Base-by-base conservation (phyloP, 2,888 invertebrate genomes). In the Hesperia comma region DNA sequence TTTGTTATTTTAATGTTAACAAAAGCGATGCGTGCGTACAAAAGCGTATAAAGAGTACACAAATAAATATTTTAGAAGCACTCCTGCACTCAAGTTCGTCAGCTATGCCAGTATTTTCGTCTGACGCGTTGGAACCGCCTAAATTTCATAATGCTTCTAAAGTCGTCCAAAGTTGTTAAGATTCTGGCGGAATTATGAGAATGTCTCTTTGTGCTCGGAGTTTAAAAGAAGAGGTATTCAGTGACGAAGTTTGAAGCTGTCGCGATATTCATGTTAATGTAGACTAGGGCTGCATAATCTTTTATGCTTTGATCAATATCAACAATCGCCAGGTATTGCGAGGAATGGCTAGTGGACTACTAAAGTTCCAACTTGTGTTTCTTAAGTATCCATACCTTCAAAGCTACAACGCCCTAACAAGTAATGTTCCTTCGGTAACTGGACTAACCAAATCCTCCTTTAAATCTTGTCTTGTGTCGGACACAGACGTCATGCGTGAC, bases 131-230 rank as follows among this genome's bases (percentile, higher is more conserved):
- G 26, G 26, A 51, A 14, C 21, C 21, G 14, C 21, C 40, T 14
- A 57, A 57, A 57, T 63, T 57, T 41, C 63, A 19, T 63, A 63
- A 57, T 51, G 17, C 57, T 12, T 51, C 41, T 51, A 56, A 64
- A 57, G 51, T 64, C 54, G 33, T 32, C 21, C 15, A 14, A 56
- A 57, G 63, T 57, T 21, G 57, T 37, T 37, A 41, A 37, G 63
- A 57, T 56, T 40, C 21, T 41, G 56, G 63, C 14, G 63, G 57
- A 64, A 64, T 63, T 57, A 63, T 15, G 49, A 56, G 49, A 57
- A 63, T 63, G 57, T 40, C 61, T 15, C 63, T 57, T 63, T 63
- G 63, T 49, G 33, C 40, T 49, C 49, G 8, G 8, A 54, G 54
- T 33, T 54, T 54, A 54, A 54, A 54, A 54, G 53, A 32, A 53